Percentiles rank a stretch among this genome's conserved stretches.
Evolutionary conservation across 2,113 vertebrate genomes (phyloP).

Genomic region (Tylochromis polylepis): DNA sequence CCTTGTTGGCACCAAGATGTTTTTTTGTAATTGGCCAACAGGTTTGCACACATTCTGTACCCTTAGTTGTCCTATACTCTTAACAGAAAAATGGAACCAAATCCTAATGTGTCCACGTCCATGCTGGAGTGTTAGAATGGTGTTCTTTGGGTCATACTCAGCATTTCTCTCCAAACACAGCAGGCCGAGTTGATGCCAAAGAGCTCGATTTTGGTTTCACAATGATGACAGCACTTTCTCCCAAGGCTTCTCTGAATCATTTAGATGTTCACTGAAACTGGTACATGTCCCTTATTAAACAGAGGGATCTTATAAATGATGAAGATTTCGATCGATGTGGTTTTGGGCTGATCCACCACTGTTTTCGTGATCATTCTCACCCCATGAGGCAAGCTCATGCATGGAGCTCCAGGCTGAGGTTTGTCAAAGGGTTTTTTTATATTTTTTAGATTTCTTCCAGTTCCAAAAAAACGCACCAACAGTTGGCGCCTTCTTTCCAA

Average conservation of each 20-base stretch:
- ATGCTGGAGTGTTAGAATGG: neutral
- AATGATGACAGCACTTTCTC: rapidly evolving
- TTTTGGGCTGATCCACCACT: no score
- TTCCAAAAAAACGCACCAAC: neutral
- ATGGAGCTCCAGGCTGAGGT: neutral
- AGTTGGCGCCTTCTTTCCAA: neutral
- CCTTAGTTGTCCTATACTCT: neutral
- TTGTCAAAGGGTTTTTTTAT: neutral
- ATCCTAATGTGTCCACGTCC: neutral
- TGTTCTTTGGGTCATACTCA: neutral
- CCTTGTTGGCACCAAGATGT: no score
- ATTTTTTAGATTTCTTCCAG: no score
- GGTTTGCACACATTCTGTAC: neutral
- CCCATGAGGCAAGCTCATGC: neutral
- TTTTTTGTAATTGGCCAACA: neutral
- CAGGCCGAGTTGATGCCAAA: neutral
- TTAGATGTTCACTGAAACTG: neutral
- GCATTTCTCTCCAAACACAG: neutral
- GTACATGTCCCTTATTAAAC: neutral
- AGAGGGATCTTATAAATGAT: neutral
- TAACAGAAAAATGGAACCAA: neutral
- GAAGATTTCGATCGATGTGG: neutral
- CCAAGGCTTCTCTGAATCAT: neutral
- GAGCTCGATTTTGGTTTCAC: neutral
- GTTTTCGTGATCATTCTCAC: neutral